Evolutionary conservation across 2,797 vertebrate genomes (phyloP), one percentile per base, ranked within the genome.

Genomic region (Yasuhikotakia modesta): DNA sequence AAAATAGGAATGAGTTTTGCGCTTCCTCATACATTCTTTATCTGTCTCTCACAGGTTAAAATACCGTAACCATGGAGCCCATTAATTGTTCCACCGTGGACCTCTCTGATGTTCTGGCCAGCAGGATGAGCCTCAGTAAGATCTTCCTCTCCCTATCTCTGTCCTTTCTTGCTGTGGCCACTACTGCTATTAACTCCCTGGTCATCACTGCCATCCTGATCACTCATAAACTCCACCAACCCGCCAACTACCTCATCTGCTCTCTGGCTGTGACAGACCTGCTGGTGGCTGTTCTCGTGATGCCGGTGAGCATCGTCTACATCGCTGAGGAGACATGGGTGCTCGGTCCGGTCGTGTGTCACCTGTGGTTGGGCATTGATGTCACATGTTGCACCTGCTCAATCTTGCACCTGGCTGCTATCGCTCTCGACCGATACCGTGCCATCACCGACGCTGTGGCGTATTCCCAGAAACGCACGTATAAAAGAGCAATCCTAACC

Each of bases 181-280:
- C 98, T 55, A 98, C 96, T 0, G 93, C 95, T 86, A 96, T 99
- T 92, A 99, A 99, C 90, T 98, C 95, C 80, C 92, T 99, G 0
- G 98, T 99, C 87, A 99, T 99, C 86, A 95, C 96, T 46, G 96
- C 97, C 55, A 99, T 99, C 82, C 93, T 96, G 10, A 96, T 98
- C 83, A 99, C 98, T 2, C 93, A 94, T 80, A 99, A 99, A 88
- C 90, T 99, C 79, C 98, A 97, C 87, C 96, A 98, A 80, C 97
- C 97, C 0, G 97, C 97, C 88, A 99, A 99, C 90, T 99, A 99
- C 83, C 91, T 99, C 84, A 99, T 99, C 90, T 99, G 97, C 86
- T 99, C 97, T 1, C 90, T 99, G 71, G 98, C 98, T 1, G 95
- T 95, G 83, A 99, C 98, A 0, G 98, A 99, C 89, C 96, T 99